phyloP scores from a whole-genome alignment of 2,113 vertebrate species.

The Phrynosoma blainvillii region DNA sequence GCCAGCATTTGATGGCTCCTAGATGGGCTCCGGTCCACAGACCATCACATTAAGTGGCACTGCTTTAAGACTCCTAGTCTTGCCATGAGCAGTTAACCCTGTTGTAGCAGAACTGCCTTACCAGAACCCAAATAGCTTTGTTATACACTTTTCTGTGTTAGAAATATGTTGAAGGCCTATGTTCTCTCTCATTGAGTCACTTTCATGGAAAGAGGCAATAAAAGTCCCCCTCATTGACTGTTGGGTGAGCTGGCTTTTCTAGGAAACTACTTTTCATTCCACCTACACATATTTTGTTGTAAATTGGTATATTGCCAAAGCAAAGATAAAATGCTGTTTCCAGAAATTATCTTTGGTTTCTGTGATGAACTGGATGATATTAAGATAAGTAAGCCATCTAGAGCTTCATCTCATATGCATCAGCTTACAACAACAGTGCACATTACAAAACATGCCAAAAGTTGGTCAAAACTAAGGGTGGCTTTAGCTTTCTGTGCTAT shows the following conservation, averaged over 20 bases:
- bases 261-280: background rate
- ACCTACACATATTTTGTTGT: background rate
- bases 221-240: background rate
- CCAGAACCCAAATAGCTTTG: background rate
- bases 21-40: background rate
- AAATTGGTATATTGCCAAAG: background rate
- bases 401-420: background rate
- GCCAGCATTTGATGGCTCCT: too few relatives aligned
- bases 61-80: background rate
- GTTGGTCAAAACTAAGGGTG: background rate
- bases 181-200: slow-evolving; percentile 12
- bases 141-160: background rate
- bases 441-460: background rate
- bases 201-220: slow-evolving; percentile 14
- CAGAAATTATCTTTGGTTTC: background rate
- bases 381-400: background rate
- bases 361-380: background rate
- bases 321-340: background rate
- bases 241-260: background rate
- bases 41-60: background rate
- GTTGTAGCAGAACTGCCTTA: background rate
- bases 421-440: background rate
- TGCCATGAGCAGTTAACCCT: background rate
- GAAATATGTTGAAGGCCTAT: slow-evolving; percentile 33
- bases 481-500: background rate